A percentile compares a stretch with the other conserved stretches of the same genome.
These are phyloP conservation scores for Astur gentilis DNA, from an alignment of 2,113 vertebrate genomes.

Conservation along the genomic window DNA sequence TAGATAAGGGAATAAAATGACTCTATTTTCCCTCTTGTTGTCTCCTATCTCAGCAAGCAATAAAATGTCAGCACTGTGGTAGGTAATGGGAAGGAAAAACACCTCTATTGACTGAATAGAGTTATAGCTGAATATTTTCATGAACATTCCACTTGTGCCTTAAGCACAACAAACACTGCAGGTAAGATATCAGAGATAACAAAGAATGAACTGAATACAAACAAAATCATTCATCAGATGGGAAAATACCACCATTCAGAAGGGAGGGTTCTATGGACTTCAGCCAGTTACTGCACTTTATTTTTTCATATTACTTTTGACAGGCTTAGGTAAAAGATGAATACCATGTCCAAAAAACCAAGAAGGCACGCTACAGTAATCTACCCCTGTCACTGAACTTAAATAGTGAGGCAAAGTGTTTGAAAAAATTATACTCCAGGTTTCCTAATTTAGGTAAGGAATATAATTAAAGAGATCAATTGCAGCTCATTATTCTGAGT, in stretches of 20 bases:
- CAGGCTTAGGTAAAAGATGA: not conserved
- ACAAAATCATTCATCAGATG: constrained; percentile 37
- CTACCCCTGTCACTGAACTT: not conserved
- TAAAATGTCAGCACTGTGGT: constrained; percentile 62
- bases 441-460: not conserved
- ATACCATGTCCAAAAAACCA: not conserved
- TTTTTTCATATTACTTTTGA: not conserved
- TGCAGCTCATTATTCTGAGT: not conserved
- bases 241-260: constrained; percentile 22
- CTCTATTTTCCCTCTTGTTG: constrained; percentile 61
- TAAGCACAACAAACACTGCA: constrained; percentile 49
- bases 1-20: constrained; percentile 63
- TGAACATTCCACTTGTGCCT: constrained; percentile 19
- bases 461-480: not conserved
- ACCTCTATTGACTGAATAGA: constrained; percentile 55
- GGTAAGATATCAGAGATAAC: constrained; percentile 30
- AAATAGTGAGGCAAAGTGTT: not conserved
- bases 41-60: constrained; percentile 60
- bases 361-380: not conserved
- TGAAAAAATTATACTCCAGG: not conserved
- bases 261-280: not conserved
- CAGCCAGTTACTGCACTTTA: not conserved
- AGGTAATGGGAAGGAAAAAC: constrained; percentile 62
- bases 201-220: constrained; percentile 37
- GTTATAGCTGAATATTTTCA: constrained; percentile 58